phyloP scores from a whole-genome alignment of 2,113 vertebrate genomes.

The Hippocampus guttulatus region DNA sequence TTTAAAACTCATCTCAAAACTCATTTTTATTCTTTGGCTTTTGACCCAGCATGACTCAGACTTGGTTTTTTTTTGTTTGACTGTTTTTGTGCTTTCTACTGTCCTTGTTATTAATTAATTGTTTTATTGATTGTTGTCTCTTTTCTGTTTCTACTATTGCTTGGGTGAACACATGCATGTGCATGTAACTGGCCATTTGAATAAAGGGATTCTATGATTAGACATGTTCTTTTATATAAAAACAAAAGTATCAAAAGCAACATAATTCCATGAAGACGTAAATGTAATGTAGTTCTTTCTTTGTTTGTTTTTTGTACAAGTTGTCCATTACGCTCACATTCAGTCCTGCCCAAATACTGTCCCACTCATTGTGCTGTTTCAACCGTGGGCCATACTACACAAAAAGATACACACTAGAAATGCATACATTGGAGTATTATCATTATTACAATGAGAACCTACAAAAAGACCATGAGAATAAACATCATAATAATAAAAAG shows the following conservation, averaged over 20 bases:
- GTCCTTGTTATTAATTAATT: no score
- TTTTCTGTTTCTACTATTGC: conserved; percentile 11
- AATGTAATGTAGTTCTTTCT: conserved; percentile 6
- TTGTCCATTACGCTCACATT: conserved; percentile 7
- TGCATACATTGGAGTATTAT: conserved; percentile 75
- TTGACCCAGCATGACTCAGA: no score
- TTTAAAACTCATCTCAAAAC: no score
- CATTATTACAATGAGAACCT: conserved; percentile 87
- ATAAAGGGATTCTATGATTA: conserved; percentile 64
- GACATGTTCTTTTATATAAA: conserved; percentile 26
- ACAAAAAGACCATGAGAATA: conserved; percentile 80
- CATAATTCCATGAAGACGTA: conserved; percentile 29
- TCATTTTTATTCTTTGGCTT: no score
- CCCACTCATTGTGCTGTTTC: conserved; percentile 84
- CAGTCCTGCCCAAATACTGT: neutral
- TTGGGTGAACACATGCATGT: conserved; percentile 49
- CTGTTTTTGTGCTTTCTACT: no score
- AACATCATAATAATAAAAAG: conserved; percentile 63
- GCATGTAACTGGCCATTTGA: conserved; percentile 51
- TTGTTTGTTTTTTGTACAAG: conserved; percentile 33
- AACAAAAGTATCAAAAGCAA: conserved; percentile 63
- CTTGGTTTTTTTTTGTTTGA: no score
- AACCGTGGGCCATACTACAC: conserved; percentile 87
- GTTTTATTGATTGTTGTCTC: neutral
- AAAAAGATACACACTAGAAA: conserved; percentile 95